Evolutionary conservation across 2,888 invertebrate genomes (phyloP), one percentile per base, ranked within the genome.

Genomic region (Habroteleia sp.): DNA sequence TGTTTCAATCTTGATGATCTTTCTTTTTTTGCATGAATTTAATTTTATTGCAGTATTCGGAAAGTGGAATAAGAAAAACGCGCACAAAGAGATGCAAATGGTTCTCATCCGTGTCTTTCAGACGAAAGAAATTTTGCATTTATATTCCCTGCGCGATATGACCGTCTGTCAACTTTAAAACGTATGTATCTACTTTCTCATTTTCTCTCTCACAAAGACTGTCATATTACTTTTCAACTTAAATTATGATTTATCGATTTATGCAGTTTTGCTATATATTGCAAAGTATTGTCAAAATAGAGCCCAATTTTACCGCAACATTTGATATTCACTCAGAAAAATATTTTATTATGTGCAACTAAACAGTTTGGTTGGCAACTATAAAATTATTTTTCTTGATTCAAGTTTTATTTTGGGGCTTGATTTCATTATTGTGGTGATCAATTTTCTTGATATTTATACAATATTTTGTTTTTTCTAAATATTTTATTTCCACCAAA

Each of bases 61-160:
- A 10, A 41, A n/a, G 6, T 10, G 6, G 39, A 11, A 33, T 23
- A 20, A 46, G 20, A 39, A 39, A 11, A 13, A 10, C 11, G 8
- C 25, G 13, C 41, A 48, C 60, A 62, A 62, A 62, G 62, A 37
- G 41, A 62, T 62, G 62, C 48, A 62, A 60, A 60, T 60, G 17
- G 16, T 60, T 27, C 46, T 35, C 44, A 35, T 44, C 13, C 39
- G 25, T 44, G 29, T 35, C 39, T 44, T 44, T 58, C 25, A 27
- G 13, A 41, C 17, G 39, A 54, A 48, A 33, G 33, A 20, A 48
- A 33, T 48, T 48, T 33, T 33, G 33, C 48, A 48, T 48, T 33
- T 48, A 48, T 48, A 48, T 48, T 48, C 46, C 4, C 46, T 3
- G 5, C 31, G 31, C 14, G 17, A 16, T 46, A 46, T 46, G 46